Percentiles rank a stretch among this genome's conserved stretches.
These are phyloP conservation scores for Cliona cf. orientalis DNA, from an alignment of 37 sponge, comb jelly and placozoan genomes.

Conservation along the genomic window DNA sequence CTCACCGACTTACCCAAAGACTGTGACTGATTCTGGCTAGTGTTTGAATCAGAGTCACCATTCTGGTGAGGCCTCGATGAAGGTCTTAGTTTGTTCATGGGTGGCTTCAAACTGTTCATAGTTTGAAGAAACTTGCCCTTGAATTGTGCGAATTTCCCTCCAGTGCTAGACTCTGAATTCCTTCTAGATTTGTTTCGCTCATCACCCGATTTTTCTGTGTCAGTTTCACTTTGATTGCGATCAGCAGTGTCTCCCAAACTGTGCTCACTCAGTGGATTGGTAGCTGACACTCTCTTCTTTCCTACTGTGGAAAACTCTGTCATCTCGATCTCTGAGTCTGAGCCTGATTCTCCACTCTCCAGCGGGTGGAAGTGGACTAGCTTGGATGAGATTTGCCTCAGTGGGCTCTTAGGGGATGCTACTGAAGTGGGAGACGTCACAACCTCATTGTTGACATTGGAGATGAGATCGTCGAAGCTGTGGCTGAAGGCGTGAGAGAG, in stretches of 20 bases:
- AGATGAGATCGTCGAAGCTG: constrained; percentile 35
- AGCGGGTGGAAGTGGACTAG: not conserved
- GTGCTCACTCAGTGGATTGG: too few species aligned
- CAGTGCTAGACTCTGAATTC: not conserved
- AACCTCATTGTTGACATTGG: constrained; percentile 1
- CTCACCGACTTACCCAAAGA: too few species aligned
- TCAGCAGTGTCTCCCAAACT: too few species aligned
- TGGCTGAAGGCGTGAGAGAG: constrained; percentile 10
- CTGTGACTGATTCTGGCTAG: not conserved
- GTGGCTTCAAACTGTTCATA: constrained; percentile 11
- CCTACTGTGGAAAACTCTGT: not conserved
- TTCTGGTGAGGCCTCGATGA: not conserved
- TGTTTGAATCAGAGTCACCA: not conserved
- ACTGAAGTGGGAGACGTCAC: not conserved
- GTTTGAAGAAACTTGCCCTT: constrained; percentile 12
- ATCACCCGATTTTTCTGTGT: not conserved
- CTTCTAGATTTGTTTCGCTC: too few species aligned
- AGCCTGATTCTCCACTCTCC: not conserved
- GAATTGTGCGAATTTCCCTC: constrained; percentile 5
- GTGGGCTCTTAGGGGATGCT: not conserved
- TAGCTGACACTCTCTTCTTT: too few species aligned
- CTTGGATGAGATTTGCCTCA: not conserved
- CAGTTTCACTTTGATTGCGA: too few species aligned
- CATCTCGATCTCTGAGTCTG: constrained; percentile 9
- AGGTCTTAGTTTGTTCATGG: not conserved